phyloP scores from a whole-genome alignment of 2,113 vertebrate genomes.

The Struthidea cinerea region DNA sequence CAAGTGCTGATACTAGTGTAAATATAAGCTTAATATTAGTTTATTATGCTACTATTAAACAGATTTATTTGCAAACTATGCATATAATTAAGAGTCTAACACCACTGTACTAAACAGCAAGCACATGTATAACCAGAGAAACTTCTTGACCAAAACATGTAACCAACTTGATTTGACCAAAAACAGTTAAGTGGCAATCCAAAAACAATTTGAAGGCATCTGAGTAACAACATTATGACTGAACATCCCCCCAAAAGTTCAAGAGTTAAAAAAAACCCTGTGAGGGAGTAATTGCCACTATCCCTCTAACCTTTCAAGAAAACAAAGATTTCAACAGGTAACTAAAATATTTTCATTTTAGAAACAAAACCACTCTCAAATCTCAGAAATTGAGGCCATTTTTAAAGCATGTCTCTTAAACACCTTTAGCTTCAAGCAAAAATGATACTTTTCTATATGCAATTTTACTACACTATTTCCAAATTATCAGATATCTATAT shows the following conservation, averaged over 20 bases:
- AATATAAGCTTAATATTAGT: not conserved
- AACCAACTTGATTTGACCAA: fast-evolving
- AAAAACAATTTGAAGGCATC: not conserved
- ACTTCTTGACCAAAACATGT: not conserved
- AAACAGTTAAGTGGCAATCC: not conserved
- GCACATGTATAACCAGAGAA: not conserved
- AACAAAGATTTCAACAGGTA: not conserved
- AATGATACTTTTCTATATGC: not conserved
- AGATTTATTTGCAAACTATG: not conserved
- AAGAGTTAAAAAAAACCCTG: not conserved
- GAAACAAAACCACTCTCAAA: not conserved
- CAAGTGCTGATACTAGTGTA: not conserved
- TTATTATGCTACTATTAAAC: not conserved
- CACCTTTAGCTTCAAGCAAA: not conserved
- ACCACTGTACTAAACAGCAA: not conserved
- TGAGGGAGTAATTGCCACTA: not conserved
- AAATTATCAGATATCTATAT: not conserved
- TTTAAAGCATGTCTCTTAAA: not conserved
- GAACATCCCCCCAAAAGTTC: not conserved
- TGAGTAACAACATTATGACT: not conserved
- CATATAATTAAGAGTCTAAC: not conserved
- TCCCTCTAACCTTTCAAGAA: not conserved
- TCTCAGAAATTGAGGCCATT: not conserved
- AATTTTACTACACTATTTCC: not conserved
- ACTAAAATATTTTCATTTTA: not conserved